These are phyloP conservation scores for Corythoichthys intestinalis DNA, from an alignment of 2,113 vertebrate genomes.

Conservation along the genomic window DNA sequence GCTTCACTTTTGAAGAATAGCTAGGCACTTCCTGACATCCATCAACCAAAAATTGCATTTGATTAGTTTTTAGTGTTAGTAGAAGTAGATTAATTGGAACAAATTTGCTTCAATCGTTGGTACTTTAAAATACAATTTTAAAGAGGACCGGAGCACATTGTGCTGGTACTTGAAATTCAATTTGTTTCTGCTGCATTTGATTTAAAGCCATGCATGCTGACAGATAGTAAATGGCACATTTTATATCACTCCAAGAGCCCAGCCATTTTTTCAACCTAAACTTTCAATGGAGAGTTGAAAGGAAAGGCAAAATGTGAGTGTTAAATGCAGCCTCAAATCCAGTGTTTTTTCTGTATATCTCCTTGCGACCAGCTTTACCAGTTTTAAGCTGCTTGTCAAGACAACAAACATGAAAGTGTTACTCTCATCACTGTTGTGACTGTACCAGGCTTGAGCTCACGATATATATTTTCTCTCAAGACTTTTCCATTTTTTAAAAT, in stretches of 20 bases:
- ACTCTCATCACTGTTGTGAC: not conserved
- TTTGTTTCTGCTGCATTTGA: not conserved
- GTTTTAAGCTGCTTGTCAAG: not conserved
- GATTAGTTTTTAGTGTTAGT: too few species aligned
- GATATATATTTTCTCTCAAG: not conserved
- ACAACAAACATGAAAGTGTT: not conserved
- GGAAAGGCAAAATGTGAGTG: not conserved
- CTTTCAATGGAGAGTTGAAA: not conserved
- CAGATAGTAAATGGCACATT: not conserved
- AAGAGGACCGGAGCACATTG: not conserved
- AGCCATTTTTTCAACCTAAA: not conserved
- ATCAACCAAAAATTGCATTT: too few species aligned
- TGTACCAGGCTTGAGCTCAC: not conserved
- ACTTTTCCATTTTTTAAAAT: not conserved
- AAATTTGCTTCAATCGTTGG: not conserved
- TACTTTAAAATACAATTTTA: not conserved
- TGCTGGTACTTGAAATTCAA: not conserved
- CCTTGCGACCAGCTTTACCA: not conserved
- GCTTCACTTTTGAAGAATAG: too few species aligned
- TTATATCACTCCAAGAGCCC: not conserved
- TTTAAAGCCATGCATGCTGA: not conserved
- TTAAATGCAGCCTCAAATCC: not conserved
- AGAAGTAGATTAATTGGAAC: not conserved
- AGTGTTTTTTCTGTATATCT: not conserved
- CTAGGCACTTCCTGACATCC: too few species aligned